Evolutionary conservation across 2,113 vertebrate species (phyloP), one percentile per base, ranked within the genome.

Genomic region (Paralichthys olivaceus): DNA sequence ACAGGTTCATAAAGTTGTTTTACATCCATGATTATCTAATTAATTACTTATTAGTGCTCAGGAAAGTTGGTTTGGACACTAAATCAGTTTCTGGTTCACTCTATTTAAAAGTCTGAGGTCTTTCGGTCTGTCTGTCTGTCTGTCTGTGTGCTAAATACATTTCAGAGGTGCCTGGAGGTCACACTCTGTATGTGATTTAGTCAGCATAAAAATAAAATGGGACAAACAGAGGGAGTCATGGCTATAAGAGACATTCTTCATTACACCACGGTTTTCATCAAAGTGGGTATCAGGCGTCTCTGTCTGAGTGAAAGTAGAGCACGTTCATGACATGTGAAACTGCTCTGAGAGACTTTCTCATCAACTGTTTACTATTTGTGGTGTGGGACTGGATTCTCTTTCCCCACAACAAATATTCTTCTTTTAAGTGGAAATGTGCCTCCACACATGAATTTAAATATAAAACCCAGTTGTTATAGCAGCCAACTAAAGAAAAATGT

Each of bases 301-400:
- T 0, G 57, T 59, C 43, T 56, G 59, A 55, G 47, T 28, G 40
- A 73, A 76, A 72, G 54, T 19, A 26, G 26, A 53, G 55, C 61
- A 51, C 22, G 1, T 55, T 66, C 53, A 57, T 63, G 64, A 81
- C 26, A 83, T 74, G 59, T n/a, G 28, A 79, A 77, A 26, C 63
- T 7, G 40, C 76, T 61, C 62, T 4, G 34, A 59, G 68, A 58
- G 28, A 34, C 37, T 76, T 80, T 73, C 69, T 82, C 68, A 62
- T 77, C 87, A 84, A 87, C 80, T 89, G 87, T 90, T 89, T 87
- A 87, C 76, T 83, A 83, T 90, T 85, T 90, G 84, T 51, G 86
- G 86, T 66, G 80, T 59, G 73, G 8, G 54, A 64, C 57, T 8
- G 22, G 40, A 65, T 75, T 37, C 25, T 29, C 32, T 14, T 75